Percentiles rank a stretch among this genome's conserved stretches.
These are phyloP conservation scores for Margaritifera margaritifera DNA, from an alignment of 2,888 invertebrate species.

Conservation along the genomic window DNA sequence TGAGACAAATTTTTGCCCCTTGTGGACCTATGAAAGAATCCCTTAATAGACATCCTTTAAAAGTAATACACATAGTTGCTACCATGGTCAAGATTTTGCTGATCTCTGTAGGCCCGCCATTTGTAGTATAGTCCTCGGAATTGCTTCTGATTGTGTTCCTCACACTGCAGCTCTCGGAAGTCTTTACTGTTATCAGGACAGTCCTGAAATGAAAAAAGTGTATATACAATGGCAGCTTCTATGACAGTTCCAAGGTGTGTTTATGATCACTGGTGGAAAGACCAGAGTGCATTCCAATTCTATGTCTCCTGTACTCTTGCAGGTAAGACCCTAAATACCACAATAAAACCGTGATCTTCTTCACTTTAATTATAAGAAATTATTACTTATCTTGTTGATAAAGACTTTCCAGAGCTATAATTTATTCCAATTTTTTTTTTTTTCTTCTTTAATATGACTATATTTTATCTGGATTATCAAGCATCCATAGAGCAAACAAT, in stretches of 20 bases:
- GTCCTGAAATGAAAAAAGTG: constrained; percentile 69
- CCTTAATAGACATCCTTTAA: not conserved
- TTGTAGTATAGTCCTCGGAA: constrained; percentile 86
- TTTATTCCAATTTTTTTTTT: no score
- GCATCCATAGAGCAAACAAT: no score
- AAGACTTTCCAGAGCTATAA: no score
- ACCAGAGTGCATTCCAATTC: not conserved
- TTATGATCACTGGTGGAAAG: not conserved
- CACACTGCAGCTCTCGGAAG: constrained; percentile 89
- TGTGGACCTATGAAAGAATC: not conserved
- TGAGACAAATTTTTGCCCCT: no score
- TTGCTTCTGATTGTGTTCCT: constrained; percentile 83
- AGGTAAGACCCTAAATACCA: no score
- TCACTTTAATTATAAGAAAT: no score
- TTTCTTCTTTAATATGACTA: no score
- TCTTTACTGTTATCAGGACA: constrained; percentile 85
- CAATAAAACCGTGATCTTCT: no score
- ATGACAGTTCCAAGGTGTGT: not conserved
- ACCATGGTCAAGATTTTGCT: constrained; percentile 33
- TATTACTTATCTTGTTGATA: no score
- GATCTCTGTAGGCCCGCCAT: constrained; percentile 76
- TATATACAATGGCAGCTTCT: not conserved
- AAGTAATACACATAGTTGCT: not conserved
- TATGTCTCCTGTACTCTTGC: no score
- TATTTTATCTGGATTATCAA: no score